phyloP scores from a whole-genome alignment of 2,113 vertebrate species.

The Spea multiplicata region DNA sequence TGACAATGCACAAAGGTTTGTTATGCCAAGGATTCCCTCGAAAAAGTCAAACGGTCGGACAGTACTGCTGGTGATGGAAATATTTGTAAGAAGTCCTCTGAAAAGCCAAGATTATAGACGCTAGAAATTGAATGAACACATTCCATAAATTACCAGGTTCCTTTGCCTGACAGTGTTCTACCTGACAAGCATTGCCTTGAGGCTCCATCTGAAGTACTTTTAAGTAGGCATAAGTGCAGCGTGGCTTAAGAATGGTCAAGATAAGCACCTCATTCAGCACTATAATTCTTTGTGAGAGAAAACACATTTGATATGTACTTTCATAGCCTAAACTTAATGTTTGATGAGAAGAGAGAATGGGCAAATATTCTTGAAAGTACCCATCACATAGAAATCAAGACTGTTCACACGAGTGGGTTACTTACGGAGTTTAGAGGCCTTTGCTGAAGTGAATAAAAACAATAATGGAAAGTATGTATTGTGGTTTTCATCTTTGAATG shows the following conservation, averaged over 20 bases:
- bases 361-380: no score
- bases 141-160: background rate
- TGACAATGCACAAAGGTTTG: background rate
- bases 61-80: background rate
- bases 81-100: background rate
- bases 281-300: background rate
- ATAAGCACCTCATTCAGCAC: background rate
- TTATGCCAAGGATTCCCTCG: background rate
- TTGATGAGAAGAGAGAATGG: background rate
- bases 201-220: background rate
- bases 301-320: background rate
- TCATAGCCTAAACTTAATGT: background rate
- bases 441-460: no score
- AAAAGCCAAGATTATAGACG: background rate
- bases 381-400: no score
- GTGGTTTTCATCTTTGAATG: no score
- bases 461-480: no score
- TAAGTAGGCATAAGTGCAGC: background rate
- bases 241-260: background rate
- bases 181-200: background rate
- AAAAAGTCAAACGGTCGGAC: background rate
- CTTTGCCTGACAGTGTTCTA: background rate
- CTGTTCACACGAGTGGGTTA: no score
- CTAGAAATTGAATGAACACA: background rate
- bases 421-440: no score